Evolutionary conservation across 1,140 invertebrate genomes (phyloP), one percentile per base, ranked within the genome.

Genomic region (Tetramorium parvispinum): DNA sequence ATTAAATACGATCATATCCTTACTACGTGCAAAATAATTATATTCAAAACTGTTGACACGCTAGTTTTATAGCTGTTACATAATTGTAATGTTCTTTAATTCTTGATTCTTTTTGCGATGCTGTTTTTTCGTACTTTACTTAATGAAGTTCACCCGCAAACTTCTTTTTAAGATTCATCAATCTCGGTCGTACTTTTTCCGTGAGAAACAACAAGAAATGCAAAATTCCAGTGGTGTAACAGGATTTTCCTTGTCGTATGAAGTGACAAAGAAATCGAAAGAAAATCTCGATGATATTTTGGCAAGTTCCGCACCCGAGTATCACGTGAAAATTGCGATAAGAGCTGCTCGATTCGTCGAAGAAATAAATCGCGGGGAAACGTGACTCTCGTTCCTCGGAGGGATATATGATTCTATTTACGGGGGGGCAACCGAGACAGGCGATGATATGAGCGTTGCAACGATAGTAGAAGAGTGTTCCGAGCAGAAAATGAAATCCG

Each of bases 381-480:
- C 77, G 85, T 86, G 77, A 82, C 66, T 71, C 32, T 11, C 24
- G 43, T 18, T 68, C 49, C 76, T 61, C 24, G 51, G 6, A 40
- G 49, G 51, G 43, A 82, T 70, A 61, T 86, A 86, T 70, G 85
- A 86, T 81, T 86, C 65, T 82, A 86, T 86, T 86, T 82, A 21
- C 75, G 24, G n/a, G 83, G n/a, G 83, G 21, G 51, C 65, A 51
- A 68, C 24, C 37, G 76, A 66, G 63, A 40, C n/a, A 70, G 27
- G n/a, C 65, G 27, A 82, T 27, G 40, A 86, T 57, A 81, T 40
- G 75, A 78, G 18, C 24, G 37, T 32, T 27, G 32, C 5, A 21
- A 46, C 27, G 40, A n/a, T 43, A 24, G 43, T 8, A 2, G 40
- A 11, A 3, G 51, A 32, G n/a, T 49, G 32, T 68, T 51, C 37